Percentiles rank a stretch among this genome's conserved stretches.
phyloP scores from a whole-genome alignment of 1,140 invertebrate genomes.

The Odontomachus brunneus region DNA sequence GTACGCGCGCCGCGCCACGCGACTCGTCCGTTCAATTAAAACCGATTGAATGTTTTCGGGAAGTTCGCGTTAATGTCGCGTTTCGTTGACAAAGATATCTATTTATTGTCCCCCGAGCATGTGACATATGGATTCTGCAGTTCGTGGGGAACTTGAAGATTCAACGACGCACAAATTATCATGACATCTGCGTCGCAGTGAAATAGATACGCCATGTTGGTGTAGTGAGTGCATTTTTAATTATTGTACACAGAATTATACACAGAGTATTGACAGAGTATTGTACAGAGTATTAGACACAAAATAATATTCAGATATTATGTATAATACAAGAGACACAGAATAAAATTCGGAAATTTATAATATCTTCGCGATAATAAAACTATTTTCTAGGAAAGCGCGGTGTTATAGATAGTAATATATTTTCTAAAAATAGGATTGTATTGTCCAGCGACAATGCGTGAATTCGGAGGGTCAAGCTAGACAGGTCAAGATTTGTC shows the following conservation, averaged over 20 bases:
- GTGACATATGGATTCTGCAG: neutral
- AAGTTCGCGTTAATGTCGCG: conserved; percentile 7
- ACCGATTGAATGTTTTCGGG: conserved; percentile 38
- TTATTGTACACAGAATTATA: too few relatives aligned
- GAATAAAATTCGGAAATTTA: too few relatives aligned
- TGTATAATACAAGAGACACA: too few relatives aligned
- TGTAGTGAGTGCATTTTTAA: neutral
- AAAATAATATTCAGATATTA: too few relatives aligned
- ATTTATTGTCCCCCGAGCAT: neutral
- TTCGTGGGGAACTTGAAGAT: neutral
- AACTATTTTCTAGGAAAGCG: neutral
- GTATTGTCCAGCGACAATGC: conserved; percentile 64
- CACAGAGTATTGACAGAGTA: too few relatives aligned
- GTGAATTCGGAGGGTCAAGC: conserved; percentile 66
- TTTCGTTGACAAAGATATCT: neutral
- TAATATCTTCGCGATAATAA: conserved; percentile 12
- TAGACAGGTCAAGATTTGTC: conserved; percentile 56
- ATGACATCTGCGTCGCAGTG: neutral
- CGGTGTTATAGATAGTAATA: conserved; percentile 55
- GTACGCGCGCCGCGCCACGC: conserved; percentile 65
- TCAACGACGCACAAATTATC: neutral
- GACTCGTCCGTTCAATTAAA: conserved; percentile 61
- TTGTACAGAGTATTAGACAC: too few relatives aligned
- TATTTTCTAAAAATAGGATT: conserved; percentile 64
- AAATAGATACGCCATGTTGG: neutral